Conservation (phyloP, 2,888 invertebrate species). For the Lasioglossum morio region DNA sequence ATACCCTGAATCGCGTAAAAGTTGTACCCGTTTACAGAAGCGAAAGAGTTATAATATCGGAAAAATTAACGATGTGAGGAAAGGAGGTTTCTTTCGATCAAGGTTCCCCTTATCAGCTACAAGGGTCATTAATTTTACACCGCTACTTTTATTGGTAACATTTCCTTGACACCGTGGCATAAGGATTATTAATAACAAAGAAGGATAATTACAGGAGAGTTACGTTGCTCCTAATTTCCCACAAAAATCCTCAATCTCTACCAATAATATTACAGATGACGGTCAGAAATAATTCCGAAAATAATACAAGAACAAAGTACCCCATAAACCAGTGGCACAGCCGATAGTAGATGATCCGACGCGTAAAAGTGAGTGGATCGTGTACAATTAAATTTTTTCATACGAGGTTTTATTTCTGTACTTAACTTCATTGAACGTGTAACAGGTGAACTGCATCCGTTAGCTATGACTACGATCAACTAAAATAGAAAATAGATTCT, state of each 20-base stretch:
- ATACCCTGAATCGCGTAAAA: slow-evolving; percentile 46
- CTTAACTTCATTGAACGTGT: not conserved
- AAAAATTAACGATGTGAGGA: slow-evolving; percentile 52
- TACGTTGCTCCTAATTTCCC: not conserved
- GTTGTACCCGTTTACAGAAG: slow-evolving; percentile 44
- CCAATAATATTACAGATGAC: not conserved
- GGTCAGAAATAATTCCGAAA: not conserved
- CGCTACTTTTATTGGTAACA: slow-evolving; percentile 25
- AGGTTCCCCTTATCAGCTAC: slow-evolving; percentile 44
- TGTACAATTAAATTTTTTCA: not conserved
- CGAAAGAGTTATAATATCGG: slow-evolving; percentile 51
- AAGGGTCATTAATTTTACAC: slow-evolving; percentile 30
- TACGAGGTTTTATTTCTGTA: not conserved
- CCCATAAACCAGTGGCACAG: not conserved
- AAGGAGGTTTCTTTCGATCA: slow-evolving; percentile 50
- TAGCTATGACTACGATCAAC: not conserved
- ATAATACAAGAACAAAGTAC: not conserved
- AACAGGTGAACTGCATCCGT: not conserved
- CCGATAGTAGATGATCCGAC: not conserved
- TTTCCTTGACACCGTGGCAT: slow-evolving; percentile 28
- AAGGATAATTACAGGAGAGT: slow-evolving; percentile 18
- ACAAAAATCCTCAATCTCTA: not conserved
- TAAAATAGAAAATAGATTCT: not conserved
- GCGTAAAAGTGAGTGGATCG: not conserved
- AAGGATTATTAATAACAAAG: slow-evolving; percentile 37